Base-by-base conservation (phyloP, 2,113 vertebrate genomes). In the Illadopsis cleaveri region DNA sequence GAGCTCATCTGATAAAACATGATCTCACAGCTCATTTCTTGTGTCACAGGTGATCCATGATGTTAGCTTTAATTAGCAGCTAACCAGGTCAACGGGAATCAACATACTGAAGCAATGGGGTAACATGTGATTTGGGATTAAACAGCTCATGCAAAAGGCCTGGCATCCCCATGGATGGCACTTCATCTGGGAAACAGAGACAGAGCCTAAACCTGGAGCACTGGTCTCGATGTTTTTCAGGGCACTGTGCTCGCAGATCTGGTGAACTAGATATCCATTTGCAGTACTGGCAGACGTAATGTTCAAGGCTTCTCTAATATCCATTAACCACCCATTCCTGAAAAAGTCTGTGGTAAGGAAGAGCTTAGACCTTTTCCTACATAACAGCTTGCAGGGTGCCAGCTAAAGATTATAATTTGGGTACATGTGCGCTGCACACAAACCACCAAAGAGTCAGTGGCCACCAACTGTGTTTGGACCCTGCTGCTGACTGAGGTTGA, bases 1-100 rank as follows among this genome's bases (percentile, higher is more conserved):
- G 87, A 79, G 44, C 69, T 85, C 89, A 50, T 92, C 90, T 83
- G 25, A 68, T 89, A 64, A 95, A 66, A 81, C 73, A 37, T 89
- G 91, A 92, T 93, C 68, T 89, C 58, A 35, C 53, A 65, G 68
- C 48, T 65, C 33, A 4, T 78, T 89, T 73, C 68, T 91, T 66
- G 11, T 14, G 20, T 51, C 51, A 11, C 8, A 57, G 65, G 38
- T 2, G 6, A 78, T 78, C 79, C 40, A 6, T 47, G 68, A 71
- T 28, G 53, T 75, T 97, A 72, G 62, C 61, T 84, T 86, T 90
- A 40, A 71, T 58, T 89, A n/a, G 37, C 66, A 91, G 80, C 72
- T 82, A 35, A 85, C 53, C 78, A 83, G 83, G 45, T 68, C 77
- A 61, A 76, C n/a, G 12, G 64, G n/a, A 78, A 60, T 75, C 66